Conservation (phyloP, 2,888 invertebrate genomes). For the Parthenolecanium corni region DNA sequence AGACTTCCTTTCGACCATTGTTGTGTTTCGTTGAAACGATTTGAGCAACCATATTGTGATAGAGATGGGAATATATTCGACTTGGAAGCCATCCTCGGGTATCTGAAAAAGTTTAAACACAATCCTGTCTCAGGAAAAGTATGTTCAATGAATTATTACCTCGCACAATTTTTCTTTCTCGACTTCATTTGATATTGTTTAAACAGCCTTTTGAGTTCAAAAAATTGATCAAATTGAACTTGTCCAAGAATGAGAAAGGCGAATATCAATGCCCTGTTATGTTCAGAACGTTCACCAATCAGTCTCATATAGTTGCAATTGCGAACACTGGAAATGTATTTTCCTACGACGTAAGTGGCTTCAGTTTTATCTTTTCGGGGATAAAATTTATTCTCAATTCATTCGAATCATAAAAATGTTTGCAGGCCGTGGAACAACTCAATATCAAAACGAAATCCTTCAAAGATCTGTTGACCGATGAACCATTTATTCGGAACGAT, state of each 20-base stretch:
- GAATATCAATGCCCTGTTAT: slow-evolving; percentile 88
- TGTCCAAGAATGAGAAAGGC: slow-evolving; percentile 70
- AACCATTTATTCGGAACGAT: slow-evolving; percentile 75
- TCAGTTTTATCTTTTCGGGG: not conserved
- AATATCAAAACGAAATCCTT: slow-evolving; percentile 90
- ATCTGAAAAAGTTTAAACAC: slow-evolving; percentile 77
- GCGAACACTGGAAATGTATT: slow-evolving; percentile 90
- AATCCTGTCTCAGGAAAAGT: slow-evolving; percentile 90
- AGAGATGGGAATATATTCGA: slow-evolving; percentile 86
- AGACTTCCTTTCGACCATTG: slow-evolving; percentile 89
- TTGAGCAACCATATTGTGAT: slow-evolving; percentile 84
- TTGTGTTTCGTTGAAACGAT: slow-evolving; percentile 81
- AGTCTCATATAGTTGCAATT: slow-evolving; percentile 85
- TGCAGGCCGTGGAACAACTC: slow-evolving; percentile 76
- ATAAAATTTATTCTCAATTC: too few species aligned
- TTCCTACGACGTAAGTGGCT: slow-evolving; percentile 55
- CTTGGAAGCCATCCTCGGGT: slow-evolving; percentile 71
- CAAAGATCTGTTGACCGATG: slow-evolving; percentile 85
- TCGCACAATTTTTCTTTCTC: not conserved
- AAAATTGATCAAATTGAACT: slow-evolving; percentile 69
- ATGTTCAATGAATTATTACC: slow-evolving; percentile 23
- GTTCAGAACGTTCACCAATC: slow-evolving; percentile 83
- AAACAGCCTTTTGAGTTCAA: slow-evolving; percentile 66
- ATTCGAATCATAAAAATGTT: not conserved
- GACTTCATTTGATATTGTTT: slow-evolving; percentile 29